phyloP scores from a whole-genome alignment of 1,140 invertebrate species.

The Drosophila quadrilineata region DNA sequence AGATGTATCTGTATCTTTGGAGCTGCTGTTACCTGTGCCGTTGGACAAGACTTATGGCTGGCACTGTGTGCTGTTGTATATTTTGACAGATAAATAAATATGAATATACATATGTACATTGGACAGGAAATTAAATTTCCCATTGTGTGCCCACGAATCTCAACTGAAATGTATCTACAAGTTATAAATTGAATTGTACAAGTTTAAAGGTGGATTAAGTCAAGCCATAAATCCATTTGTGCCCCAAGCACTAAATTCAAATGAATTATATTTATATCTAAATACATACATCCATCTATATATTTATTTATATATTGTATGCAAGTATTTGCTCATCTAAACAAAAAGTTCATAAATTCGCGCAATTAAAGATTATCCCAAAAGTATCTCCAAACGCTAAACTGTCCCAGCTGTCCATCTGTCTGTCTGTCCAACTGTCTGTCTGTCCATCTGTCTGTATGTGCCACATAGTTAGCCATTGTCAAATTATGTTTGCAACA shows the following conservation, averaged over 20 bases:
- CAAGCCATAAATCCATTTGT: conserved; percentile 59
- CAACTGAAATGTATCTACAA: conserved; percentile 4
- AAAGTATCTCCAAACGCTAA: not conserved
- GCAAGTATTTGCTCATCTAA: not conserved
- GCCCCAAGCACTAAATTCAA: conserved; percentile 53
- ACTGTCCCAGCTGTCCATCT: not conserved
- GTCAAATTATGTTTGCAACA: conserved; percentile 16
- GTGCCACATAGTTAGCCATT: conserved; percentile 6
- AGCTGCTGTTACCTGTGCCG: conserved; percentile 12
- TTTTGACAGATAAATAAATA: conserved; percentile 56
- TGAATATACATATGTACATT: too few species aligned
- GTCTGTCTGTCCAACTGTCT: not conserved
- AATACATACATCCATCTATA: not conserved
- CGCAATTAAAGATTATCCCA: conserved; percentile 14
- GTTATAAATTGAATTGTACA: conserved; percentile 64
- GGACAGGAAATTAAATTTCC: conserved; percentile 63
- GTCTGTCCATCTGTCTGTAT: not conserved
- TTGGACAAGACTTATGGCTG: conserved; percentile 46
- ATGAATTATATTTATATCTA: conserved; percentile 28
- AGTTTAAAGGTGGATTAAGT: conserved; percentile 75
- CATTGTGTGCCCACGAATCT: conserved; percentile 28
- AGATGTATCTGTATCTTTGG: conserved; percentile 17
- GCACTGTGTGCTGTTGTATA: conserved; percentile 43
- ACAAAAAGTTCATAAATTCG: conserved; percentile 15
- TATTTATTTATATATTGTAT: not conserved